phyloP scores from a whole-genome alignment of 2,888 invertebrate genomes.

The Ophion ellenae region DNA sequence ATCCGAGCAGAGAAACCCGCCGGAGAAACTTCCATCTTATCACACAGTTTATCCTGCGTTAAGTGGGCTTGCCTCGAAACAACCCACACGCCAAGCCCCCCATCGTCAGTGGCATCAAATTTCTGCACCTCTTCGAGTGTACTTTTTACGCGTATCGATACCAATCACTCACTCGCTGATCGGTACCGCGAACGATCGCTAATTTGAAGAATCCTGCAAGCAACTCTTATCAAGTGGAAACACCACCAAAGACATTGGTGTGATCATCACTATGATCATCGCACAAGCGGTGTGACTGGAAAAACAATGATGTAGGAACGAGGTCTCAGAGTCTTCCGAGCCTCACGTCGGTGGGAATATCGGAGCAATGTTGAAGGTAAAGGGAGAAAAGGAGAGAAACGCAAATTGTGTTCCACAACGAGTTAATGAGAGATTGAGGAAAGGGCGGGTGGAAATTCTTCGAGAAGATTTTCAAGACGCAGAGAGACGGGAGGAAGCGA shows the following conservation, averaged over 20 bases:
- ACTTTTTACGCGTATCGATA: not conserved
- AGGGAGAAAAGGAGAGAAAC: not conserved
- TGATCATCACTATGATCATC: too few relatives aligned
- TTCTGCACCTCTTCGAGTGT: not conserved
- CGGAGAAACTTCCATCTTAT: conserved; percentile 79
- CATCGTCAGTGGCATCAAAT: conserved; percentile 77
- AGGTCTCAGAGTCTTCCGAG: too few relatives aligned
- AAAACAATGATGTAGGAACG: too few relatives aligned
- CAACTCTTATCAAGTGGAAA: too few relatives aligned
- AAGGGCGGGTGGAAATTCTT: conserved; percentile 29
- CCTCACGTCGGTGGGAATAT: too few relatives aligned
- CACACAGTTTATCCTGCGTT: conserved; percentile 80
- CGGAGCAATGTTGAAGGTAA: not conserved
- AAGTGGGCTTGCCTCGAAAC: conserved; percentile 80
- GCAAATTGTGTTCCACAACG: not conserved
- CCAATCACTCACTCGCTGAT: too few relatives aligned
- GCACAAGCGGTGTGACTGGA: too few relatives aligned
- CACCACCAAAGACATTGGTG: too few relatives aligned
- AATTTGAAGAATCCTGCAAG: too few relatives aligned
- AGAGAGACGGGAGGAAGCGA: not conserved
- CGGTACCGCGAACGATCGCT: too few relatives aligned
- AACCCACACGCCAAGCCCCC: conserved; percentile 68
- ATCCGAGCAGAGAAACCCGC: conserved; percentile 64
- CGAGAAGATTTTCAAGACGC: conserved; percentile 29
- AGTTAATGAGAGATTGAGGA: conserved; percentile 50